These are phyloP conservation scores for Odocoileus virginianus DNA, from an alignment of 2,113 vertebrate genomes.

Conservation along the genomic window DNA sequence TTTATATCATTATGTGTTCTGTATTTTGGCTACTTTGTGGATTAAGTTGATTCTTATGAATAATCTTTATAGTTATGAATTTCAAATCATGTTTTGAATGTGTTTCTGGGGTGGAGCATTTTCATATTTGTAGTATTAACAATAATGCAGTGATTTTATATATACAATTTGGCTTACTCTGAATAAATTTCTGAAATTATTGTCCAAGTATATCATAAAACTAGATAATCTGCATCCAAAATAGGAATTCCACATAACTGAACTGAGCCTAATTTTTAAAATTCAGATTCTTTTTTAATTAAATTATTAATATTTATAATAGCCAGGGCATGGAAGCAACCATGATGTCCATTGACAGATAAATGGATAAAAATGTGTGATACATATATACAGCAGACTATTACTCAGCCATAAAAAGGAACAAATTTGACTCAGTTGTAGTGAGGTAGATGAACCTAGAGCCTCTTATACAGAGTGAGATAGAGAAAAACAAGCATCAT, in stretches of 20 bases:
- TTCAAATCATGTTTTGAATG: not conserved
- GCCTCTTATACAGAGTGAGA: not conserved
- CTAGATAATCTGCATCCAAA: not conserved
- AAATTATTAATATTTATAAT: not conserved
- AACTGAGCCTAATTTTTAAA: not conserved
- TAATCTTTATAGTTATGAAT: not conserved
- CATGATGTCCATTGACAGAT: not conserved
- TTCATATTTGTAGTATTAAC: not conserved
- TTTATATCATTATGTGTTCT: not conserved
- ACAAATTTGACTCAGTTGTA: not conserved
- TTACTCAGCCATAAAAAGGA: not conserved
- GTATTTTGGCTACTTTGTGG: not conserved
- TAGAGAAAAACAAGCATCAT: not conserved
- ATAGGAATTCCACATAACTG: not conserved
- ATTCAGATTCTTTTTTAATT: not conserved
- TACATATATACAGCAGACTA: not conserved
- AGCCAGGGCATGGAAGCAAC: not conserved
- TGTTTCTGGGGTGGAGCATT: not conserved
- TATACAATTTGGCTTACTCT: not conserved
- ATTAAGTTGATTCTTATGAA: not conserved
- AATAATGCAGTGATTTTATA: not conserved
- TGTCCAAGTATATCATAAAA: not conserved
- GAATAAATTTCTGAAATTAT: not conserved
- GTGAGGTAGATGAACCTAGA: not conserved
- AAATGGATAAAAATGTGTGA: not conserved